Evolutionary conservation across 2,888 invertebrate species (phyloP), one percentile per base, ranked within the genome.

Genomic region (Panopea generosa): DNA sequence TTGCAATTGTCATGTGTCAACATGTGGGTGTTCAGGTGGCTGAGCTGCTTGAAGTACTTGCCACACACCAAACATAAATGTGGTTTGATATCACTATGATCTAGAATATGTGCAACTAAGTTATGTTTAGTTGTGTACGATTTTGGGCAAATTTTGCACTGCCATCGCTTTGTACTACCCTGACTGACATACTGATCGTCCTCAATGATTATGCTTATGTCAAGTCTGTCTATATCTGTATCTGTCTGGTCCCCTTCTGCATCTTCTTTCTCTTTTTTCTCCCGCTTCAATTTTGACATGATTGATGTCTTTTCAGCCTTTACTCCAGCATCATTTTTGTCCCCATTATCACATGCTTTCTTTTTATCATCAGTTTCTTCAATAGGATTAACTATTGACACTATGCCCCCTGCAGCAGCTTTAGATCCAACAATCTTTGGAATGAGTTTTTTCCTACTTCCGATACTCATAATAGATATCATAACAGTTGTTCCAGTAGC

Each of bases 61-160:
- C 90, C 90, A 86, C 93, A 93, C n/a, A 91, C 86, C 62, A 87
- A 83, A 69, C 93, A 93, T 24, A 86, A 79, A 77, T 92, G 91
- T 0, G 92, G 92, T 59, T 91, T 91, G 59, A 92, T 91, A 26
- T 91, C 90, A 56, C 86, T 87, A 73, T 92, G 92, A 49, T 90
- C 91, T 1, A 92, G 82, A 18, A 92, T 88, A 77, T 92, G 92
- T 40, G 91, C 90, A 4, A 92, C 89, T 27, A 92, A 85, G 69
- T 92, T 92, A 80, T 92, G 91, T 66, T 91, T 92, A 11, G 92
- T 91, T 2, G 91, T 91, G 84, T 92, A 92, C 6, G 89, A 89
- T 76, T 92, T 92, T 7, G 88, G 85, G 82, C 92, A 92, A 59
- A 88, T 57, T 38, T 87, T 84, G 82, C 92, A 92, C 65, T 89